Percentiles rank a stretch among this genome's conserved stretches.
These are phyloP conservation scores for Canis aureus DNA, from an alignment of 2,113 vertebrate species.

Conservation along the genomic window DNA sequence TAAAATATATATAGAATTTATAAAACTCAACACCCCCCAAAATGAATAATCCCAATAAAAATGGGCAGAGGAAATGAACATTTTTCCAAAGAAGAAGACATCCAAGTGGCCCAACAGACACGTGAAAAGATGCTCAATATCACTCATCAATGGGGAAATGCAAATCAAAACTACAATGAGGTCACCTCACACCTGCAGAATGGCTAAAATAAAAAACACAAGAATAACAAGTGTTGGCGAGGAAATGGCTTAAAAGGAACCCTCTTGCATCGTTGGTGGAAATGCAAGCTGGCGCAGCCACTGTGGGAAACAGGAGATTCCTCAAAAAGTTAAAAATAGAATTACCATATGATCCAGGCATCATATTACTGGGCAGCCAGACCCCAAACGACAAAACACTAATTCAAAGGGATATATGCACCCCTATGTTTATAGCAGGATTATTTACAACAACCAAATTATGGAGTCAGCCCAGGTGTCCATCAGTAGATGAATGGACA, in stretches of 20 bases:
- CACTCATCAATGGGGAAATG: neutral
- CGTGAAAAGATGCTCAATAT: neutral
- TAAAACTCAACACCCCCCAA: neutral
- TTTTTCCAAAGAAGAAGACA: neutral
- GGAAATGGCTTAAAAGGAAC: neutral
- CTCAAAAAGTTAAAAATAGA: neutral
- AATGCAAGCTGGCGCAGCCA: neutral
- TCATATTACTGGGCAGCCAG: neutral
- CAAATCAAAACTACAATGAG: neutral
- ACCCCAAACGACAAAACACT: neutral
- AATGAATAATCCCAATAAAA: neutral
- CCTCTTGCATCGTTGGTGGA: neutral
- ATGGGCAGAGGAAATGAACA: neutral
- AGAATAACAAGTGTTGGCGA: neutral
- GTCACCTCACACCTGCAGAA: neutral
- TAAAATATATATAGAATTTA: neutral
- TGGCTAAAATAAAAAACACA: neutral
- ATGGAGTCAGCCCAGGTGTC: neutral
- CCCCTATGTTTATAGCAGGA: neutral
- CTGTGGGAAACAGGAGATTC: neutral
- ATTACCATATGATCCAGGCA: neutral
- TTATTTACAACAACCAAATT: neutral
- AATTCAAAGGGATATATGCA: neutral
- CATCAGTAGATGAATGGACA: neutral
- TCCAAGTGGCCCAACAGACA: neutral